These are phyloP conservation scores for Synergus laeviventris DNA, from an alignment of 2,888 invertebrate genomes.

Conservation along the genomic window DNA sequence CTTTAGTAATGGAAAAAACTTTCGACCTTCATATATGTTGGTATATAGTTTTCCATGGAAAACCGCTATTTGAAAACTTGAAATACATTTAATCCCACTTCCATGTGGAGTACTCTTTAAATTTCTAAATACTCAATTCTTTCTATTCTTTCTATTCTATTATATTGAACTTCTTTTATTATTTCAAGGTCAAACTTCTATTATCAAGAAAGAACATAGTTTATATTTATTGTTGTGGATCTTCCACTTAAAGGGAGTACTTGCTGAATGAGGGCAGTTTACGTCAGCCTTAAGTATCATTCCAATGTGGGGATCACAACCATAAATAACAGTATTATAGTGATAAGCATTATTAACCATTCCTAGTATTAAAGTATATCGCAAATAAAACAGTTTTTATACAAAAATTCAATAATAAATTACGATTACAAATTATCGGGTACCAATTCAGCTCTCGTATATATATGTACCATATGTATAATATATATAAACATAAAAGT, in stretches of 20 bases:
- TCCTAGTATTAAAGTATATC: neutral
- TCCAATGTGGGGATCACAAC: neutral
- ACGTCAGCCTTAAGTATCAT: neutral
- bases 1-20: too few relatives aligned
- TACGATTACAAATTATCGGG: neutral
- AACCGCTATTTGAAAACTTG: too few relatives aligned
- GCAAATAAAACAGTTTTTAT: neutral
- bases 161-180: neutral
- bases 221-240: conserved; percentile 8
- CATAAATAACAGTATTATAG: neutral
- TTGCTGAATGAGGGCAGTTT: neutral
- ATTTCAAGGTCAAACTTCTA: neutral
- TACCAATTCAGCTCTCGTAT: neutral
- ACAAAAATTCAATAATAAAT: neutral
- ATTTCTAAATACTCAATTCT: neutral
- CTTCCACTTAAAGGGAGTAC: neutral
- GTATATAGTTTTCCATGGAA: too few relatives aligned
- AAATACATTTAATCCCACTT: too few relatives aligned
- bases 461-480: too few relatives aligned
- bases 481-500: too few relatives aligned
- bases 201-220: neutral
- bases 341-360: neutral
- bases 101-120: too few relatives aligned
- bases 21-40: too few relatives aligned
- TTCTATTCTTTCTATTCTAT: neutral